Evolutionary conservation across 2,888 invertebrate species (phyloP).

Genomic region (Ferdinandea cuprea): DNA sequence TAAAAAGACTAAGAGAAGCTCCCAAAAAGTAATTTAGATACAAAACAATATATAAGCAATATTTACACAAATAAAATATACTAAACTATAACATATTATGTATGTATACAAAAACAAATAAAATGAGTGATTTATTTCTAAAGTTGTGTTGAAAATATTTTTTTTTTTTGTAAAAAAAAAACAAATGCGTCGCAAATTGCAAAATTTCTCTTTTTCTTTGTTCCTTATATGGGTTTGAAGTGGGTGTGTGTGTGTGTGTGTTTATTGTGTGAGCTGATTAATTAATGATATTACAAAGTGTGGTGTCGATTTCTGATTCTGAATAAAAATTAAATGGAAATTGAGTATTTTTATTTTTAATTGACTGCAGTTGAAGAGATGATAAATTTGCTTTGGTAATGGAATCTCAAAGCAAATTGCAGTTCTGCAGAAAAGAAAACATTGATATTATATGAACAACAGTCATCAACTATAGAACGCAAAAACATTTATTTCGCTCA

Average conservation of each 20-base stretch:
- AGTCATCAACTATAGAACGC: too few relatives aligned
- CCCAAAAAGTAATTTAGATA: conserved; percentile 15
- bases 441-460: too few relatives aligned
- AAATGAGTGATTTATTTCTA: conserved; percentile 73
- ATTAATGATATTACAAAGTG: conserved; percentile 49
- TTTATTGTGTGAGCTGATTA: too few relatives aligned
- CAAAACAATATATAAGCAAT: conserved; percentile 6
- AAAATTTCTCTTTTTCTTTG: conserved; percentile 51
- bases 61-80: conserved; percentile 8
- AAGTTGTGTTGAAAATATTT: conserved; percentile 26
- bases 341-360: neutral
- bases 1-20: neutral
- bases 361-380: too few relatives aligned
- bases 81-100: too few relatives aligned
- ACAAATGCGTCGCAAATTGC: conserved; percentile 78
- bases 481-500: too few relatives aligned
- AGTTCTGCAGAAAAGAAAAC: too few relatives aligned
- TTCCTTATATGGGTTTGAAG: neutral
- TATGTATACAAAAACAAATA: too few relatives aligned
- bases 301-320: conserved; percentile 23
- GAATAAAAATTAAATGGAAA: too few relatives aligned
- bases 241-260: conserved; percentile 5
- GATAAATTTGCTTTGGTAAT: too few relatives aligned
- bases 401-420: too few relatives aligned
- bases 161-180: conserved; percentile 58